Conservation (phyloP, 2,797 vertebrate genomes). For the Carduelis carduelis region DNA sequence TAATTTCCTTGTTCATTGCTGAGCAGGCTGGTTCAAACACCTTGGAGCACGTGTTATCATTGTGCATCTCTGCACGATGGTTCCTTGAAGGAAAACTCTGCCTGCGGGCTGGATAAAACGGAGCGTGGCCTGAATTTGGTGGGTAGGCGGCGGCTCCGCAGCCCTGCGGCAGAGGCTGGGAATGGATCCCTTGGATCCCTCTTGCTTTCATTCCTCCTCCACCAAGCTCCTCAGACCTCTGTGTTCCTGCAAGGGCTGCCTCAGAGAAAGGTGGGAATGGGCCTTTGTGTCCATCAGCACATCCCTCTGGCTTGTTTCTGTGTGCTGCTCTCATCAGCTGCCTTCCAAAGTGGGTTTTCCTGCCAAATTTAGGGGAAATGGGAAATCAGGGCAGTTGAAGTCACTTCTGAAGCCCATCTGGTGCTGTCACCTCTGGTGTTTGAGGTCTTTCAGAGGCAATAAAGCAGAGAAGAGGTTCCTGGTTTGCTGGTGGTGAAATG, state of each 20-base stretch:
- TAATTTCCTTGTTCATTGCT: not conserved
- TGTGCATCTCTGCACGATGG: not conserved
- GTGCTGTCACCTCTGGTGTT: not conserved
- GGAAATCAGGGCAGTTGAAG: not conserved
- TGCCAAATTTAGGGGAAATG: not conserved
- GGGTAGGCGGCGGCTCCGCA: not conserved
- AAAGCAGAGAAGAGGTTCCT: not conserved
- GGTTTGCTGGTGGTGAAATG: not conserved
- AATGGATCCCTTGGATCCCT: not conserved
- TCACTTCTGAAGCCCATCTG: not conserved
- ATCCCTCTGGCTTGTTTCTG: accelerated
- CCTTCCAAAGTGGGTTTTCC: not conserved
- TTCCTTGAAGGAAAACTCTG: not conserved
- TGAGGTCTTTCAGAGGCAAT: not conserved
- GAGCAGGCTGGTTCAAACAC: not conserved
- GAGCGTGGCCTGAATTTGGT: not conserved
- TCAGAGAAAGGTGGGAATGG: not conserved
- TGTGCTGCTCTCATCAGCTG: not conserved
- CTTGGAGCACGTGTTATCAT: not conserved
- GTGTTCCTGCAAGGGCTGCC: not conserved
- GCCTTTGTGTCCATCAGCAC: accelerated
- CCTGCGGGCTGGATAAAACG: not conserved
- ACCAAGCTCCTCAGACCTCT: accelerated
- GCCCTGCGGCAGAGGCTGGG: not conserved
- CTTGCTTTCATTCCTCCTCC: not conserved